Evolutionary conservation across 2,113 vertebrate species (phyloP).

Genomic region (Silurus asotus): DNA sequence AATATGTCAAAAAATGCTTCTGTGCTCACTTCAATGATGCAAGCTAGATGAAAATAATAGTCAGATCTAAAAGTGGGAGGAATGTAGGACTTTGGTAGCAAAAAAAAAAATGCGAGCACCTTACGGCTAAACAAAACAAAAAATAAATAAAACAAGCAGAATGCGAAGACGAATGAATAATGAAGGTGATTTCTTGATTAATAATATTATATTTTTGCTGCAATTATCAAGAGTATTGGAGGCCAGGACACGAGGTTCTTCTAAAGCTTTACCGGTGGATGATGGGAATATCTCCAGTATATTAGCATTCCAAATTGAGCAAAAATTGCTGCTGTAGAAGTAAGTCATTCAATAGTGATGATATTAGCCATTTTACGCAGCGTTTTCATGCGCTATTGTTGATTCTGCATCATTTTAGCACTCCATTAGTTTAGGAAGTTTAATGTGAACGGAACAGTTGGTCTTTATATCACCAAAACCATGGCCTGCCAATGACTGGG

Average conservation of each 20-base stretch:
- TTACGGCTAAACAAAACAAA: not conserved
- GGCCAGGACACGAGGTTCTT: not conserved
- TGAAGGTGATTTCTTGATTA: not conserved
- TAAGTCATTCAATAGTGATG: too few species aligned
- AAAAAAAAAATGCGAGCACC: not conserved
- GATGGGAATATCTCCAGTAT: not conserved
- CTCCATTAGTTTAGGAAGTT: too few species aligned
- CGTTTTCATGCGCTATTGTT: too few species aligned
- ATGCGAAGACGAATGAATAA: constrained; percentile 1
- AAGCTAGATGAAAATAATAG: not conserved
- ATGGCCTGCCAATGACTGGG: too few species aligned
- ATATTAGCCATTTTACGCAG: too few species aligned
- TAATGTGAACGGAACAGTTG: too few species aligned
- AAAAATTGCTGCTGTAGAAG: too few species aligned
- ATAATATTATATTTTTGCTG: not conserved
- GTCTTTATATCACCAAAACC: too few species aligned
- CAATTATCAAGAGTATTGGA: not conserved
- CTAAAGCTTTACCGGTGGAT: not conserved
- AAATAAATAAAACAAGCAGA: not conserved
- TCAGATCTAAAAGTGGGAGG: not conserved
- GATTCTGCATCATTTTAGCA: too few species aligned
- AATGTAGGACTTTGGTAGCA: not conserved
- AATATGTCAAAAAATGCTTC: not conserved
- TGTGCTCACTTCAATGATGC: not conserved
- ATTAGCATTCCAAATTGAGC: too few species aligned